Conservation (phyloP, 2,797 vertebrate genomes). For the Rousettus madagascariensis region DNA sequence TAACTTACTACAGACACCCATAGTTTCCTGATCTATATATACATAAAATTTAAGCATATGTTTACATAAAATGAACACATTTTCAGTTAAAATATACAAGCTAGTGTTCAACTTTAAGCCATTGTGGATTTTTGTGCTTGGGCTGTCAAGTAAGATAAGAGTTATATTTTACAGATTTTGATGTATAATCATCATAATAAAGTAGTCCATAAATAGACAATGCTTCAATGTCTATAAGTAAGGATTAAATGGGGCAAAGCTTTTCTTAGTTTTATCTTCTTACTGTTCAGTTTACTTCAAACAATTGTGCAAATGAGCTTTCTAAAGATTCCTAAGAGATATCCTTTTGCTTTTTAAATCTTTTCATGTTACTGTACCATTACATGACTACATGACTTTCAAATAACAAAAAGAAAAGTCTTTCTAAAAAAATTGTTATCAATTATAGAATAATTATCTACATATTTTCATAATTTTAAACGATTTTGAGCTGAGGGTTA, state of each 20-base stretch:
- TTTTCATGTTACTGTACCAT: not conserved
- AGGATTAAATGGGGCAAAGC: not conserved
- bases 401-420: not conserved
- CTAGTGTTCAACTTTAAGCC: not conserved
- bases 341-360: not conserved
- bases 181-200: not conserved
- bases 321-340: not conserved
- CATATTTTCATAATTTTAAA: not conserved
- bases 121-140: not conserved
- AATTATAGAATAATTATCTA: not conserved
- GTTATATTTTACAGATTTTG: not conserved
- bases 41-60: not conserved
- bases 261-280: not conserved
- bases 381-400: not conserved
- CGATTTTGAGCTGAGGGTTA: not conserved
- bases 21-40: not conserved
- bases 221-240: not conserved
- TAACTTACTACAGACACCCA: not conserved
- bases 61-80: not conserved
- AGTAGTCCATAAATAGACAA: not conserved
- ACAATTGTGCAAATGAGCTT: not conserved
- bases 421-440: not conserved
- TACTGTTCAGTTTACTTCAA: not conserved
- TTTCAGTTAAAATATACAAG: conserved; percentile 2
- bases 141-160: not conserved